Evolutionary conservation across 2,797 vertebrate species (phyloP), one percentile per base, ranked within the genome.

Genomic region (Acanthurus lineatus): DNA sequence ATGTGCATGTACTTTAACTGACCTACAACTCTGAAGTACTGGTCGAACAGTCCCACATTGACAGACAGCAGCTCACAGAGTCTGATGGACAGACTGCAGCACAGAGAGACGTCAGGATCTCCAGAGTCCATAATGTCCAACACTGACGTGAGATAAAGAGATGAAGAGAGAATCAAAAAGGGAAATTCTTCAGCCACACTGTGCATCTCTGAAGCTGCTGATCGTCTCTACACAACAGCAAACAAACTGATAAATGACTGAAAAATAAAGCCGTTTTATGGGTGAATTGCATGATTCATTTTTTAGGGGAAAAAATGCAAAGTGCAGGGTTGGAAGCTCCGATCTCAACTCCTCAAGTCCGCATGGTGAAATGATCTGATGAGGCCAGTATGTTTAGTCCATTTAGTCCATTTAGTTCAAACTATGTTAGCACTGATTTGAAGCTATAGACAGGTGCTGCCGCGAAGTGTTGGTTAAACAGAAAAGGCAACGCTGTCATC

Each of bases 21-120:
- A 98, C 98, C 98, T 49, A 97, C 94, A 35, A 99, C 94, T 83
- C 98, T 92, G 94, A 99, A 99, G 91, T 97, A 97, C 85, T 99
- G 98, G 93, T 99, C 98, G 1, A 99, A 99, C 76, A 99, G 96
- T 40, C 98, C 98, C 84, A 99, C 96, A 0, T 98, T 98, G 65
- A 99, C 96, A 11, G 96, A 96, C 76, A 96, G 96, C 61, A 99
- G 93, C 69, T 96, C 90, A 94, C 95, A 92, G 93, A 98, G 91
- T 92, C 96, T 92, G 86, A 98, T 93, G 89, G 90, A 88, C 69
- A 94, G 76, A 83, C 89, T 93, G 88, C 86, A 90, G 88, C 90
- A 91, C 16, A 89, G 87, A 76, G 60, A 77, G 9, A 97, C 94
- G 62, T 95, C 94, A 0, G 91, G 89, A 22, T 96, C 94, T 63